Evolutionary conservation across 2,113 vertebrate genomes (phyloP), one percentile per base, ranked within the genome.

Genomic region (Jaculus jaculus): DNA sequence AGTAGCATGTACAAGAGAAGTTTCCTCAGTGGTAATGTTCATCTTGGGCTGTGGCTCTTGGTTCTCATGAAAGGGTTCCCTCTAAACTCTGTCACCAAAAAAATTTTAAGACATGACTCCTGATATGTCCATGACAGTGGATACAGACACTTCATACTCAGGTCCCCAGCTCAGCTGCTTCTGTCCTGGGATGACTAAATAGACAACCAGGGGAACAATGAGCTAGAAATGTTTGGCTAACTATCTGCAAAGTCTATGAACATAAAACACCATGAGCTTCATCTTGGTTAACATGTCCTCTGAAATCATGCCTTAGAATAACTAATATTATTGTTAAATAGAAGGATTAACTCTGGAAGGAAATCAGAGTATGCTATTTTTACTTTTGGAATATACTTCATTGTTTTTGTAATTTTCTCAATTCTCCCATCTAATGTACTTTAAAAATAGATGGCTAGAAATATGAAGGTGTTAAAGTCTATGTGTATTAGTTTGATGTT

Each of bases 401-500:
- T 2, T 82, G 34, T 42, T 84, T 91, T 8, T 68, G 30, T 87
- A 39, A 2, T 84, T 72, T 26, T n/a, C 18, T 61, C 30, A 17
- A 63, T 65, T 47, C 21, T 0, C 30, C 60, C 47, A 90, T 63
- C 72, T 51, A 54, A 28, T 82, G 63, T 87, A 6, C 30, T 73
- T 92, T 78, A 30, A 5, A 83, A 94, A 87, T 7, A 80, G 2
- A 87, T 82, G 39, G 16, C 0, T 11, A 84, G 16, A 39, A 74
- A 91, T 90, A 87, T 93, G 78, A 93, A 87, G 34, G 23, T 83
- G 11, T 68, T 84, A 92, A 89, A 30, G 1, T 66, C 1, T 72
- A 51, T 72, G 11, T 37, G 79, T 77, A 87, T 74, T 90, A 81
- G 77, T 94, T 90, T 72, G 18, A 68, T 77, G 3, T 77, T 87